Base-by-base conservation (phyloP, 2,113 vertebrate species). In the Corythoichthys intestinalis region DNA sequence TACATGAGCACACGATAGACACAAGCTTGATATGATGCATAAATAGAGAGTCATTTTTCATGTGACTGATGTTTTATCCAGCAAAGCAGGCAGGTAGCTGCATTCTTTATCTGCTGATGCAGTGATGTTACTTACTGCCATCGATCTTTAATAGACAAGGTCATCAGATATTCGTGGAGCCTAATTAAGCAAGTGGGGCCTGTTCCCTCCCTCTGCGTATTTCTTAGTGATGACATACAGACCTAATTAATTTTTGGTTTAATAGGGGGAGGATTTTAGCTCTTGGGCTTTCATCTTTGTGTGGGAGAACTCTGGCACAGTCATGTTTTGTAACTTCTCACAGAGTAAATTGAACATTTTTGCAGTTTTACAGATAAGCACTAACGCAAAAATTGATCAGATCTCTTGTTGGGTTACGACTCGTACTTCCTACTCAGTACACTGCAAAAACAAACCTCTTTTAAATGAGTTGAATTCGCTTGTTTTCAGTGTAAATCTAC, bases 111-210 rank as follows among this genome's bases (percentile, higher is more conserved):
- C 70, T 10, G 12, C 60, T 44, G 39, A 60, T 61, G 54, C 66
- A 47, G 15, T 50, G 41, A 63, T 47, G 41, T 38, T 47, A 28
- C 62, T 38, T 47, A 28, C 62, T 48, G 69, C 67, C 62, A 38
- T 56, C 65, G 65, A 34, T 75, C 67, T 70, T 69, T 39, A 60
- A 47, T 41, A 28, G 70, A 62, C 61, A 69, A 72, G 61, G 73
- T 81, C 73, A 71, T 82, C 79, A 74, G 74, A 77, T 72, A 83
- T 79, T 77, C 68, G 74, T 62, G 20, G 47, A n/a, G 62, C 68
- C 64, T 79, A 81, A 84, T 85, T 76, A 81, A 87, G 71, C 49
- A 75, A 67, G 66, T 17, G 2, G 20, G 52, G 75, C n/a, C 50
- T 49, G 70, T 66, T 79, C n/a, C 38, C 59, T 72, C 69, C 76